Evolutionary conservation across 2,113 vertebrate species (phyloP).

Genomic region (Cebus imitator): DNA sequence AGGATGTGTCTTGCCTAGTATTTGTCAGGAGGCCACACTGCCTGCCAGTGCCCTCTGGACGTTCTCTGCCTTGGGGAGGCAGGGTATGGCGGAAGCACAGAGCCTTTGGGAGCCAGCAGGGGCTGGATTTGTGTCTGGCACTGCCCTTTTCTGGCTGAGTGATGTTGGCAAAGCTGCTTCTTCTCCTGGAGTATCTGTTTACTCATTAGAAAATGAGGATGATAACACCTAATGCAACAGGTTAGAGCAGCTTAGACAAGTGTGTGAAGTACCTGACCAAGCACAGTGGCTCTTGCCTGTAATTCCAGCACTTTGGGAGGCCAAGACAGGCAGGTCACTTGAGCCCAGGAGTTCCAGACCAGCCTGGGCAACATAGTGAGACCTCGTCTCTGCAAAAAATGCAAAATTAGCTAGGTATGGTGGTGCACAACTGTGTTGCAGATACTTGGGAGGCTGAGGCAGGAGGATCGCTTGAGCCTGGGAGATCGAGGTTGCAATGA

Average conservation of each 20-base stretch:
- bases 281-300: too few species aligned
- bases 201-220: neutral
- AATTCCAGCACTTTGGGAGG: too few species aligned
- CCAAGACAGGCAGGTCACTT: too few species aligned
- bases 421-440: too few species aligned
- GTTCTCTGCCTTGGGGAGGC: neutral
- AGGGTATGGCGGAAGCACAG: neutral
- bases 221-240: rapidly evolving
- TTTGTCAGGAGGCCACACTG: neutral
- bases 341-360: too few species aligned
- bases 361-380: too few species aligned
- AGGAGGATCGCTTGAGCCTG: too few species aligned
- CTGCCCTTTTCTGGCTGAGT: neutral
- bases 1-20: neutral
- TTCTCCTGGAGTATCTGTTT: neutral
- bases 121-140: neutral
- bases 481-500: too few species aligned
- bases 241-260: neutral
- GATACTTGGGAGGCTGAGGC: too few species aligned
- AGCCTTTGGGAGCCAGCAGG: neutral
- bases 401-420: too few species aligned
- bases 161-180: neutral
- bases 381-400: too few species aligned
- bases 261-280: rapidly evolving
- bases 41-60: neutral